phyloP scores from a whole-genome alignment of 2,797 vertebrate genomes.

The Sebastes iracundus region DNA sequence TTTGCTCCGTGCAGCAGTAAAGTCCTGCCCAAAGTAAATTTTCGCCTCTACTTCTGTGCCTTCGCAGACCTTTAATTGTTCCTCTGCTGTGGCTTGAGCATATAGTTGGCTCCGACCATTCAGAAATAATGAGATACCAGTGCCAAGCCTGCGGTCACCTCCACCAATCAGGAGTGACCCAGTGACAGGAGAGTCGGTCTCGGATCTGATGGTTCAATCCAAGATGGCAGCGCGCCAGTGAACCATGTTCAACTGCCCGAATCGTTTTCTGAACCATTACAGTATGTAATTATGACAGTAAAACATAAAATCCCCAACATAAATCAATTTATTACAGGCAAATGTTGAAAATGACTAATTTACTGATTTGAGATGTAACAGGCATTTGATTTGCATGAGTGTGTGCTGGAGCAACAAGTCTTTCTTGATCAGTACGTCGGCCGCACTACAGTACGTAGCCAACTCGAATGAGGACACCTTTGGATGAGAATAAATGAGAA shows the following conservation, averaged over 20 bases:
- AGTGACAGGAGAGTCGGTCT: constrained; percentile 4
- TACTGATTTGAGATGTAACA: constrained; percentile 8
- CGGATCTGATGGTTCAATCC: background rate
- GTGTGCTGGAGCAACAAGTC: background rate
- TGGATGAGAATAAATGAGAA: constrained; percentile 26
- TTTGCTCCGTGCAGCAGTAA: background rate
- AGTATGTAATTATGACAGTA: background rate
- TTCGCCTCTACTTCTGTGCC: constrained; percentile 22
- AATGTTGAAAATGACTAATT: constrained; percentile 9
- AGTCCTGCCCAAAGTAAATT: constrained; percentile 31
- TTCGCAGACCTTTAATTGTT: constrained; percentile 44
- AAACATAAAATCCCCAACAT: background rate
- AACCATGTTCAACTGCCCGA: constrained; percentile 1
- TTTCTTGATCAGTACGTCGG: background rate
- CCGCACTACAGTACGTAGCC: background rate
- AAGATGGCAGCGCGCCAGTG: constrained; percentile 2
- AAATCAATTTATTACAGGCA: background rate
- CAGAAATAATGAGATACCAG: constrained; percentile 50
- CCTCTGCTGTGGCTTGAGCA: constrained; percentile 4
- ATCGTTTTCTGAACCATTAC: background rate
- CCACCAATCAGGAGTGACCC: constrained; percentile 28
- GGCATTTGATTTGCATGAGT: background rate
- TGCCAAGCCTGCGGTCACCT: constrained; percentile 37
- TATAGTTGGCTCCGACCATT: constrained; percentile 1
- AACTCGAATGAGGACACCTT: constrained; percentile 18